Evolutionary conservation across 1,140 invertebrate species (phyloP).

Genomic region (Caenorhabditis tropicalis): DNA sequence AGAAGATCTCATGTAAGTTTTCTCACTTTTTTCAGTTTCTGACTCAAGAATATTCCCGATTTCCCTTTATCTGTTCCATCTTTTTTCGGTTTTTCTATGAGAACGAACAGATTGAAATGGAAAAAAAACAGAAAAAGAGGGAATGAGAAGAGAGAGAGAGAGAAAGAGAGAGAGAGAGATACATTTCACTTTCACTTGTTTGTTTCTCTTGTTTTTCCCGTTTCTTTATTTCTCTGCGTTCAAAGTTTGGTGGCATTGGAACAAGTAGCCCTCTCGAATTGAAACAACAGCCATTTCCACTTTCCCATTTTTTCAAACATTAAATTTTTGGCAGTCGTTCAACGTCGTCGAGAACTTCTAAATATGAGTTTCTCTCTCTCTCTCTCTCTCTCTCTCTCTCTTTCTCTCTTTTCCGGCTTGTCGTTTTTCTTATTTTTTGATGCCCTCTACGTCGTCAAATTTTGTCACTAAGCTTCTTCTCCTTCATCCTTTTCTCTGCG

Average conservation of each 20-base stretch:
- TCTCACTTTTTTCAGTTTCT: neutral
- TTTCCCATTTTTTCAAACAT: too few relatives aligned
- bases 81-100: neutral
- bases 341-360: too few relatives aligned
- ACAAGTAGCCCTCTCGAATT: too few relatives aligned
- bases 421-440: too few relatives aligned
- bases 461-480: too few relatives aligned
- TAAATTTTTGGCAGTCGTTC: too few relatives aligned
- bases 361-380: too few relatives aligned
- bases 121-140: neutral
- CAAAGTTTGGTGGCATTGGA: neutral
- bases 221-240: neutral
- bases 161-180: neutral
- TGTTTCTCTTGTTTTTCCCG: neutral
- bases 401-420: too few relatives aligned
- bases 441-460: too few relatives aligned
- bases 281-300: too few relatives aligned
- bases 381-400: too few relatives aligned
- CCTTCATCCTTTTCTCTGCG: neutral
- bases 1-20: conserved; percentile 38
- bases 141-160: too few relatives aligned
- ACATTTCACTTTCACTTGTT: conserved; percentile 12
- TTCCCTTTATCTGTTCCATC: neutral
- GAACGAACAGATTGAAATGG: neutral
- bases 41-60: neutral